phyloP scores from a whole-genome alignment of 2,113 vertebrate species.

The Catharus fuscescens region DNA sequence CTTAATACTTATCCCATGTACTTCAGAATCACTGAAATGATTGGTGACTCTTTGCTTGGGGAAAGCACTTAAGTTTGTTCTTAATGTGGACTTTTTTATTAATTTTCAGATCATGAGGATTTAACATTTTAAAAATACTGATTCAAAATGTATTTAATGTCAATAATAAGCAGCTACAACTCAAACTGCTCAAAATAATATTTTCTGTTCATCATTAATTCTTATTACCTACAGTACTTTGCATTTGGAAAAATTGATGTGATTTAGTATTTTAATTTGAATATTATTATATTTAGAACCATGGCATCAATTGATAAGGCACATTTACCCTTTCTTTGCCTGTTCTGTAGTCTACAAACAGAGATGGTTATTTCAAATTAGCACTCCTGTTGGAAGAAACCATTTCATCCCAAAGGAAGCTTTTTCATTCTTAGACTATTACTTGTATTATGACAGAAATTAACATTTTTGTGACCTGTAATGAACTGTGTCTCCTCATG shows the following conservation, averaged over 20 bases:
- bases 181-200: background rate
- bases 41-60: background rate
- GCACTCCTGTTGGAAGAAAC: background rate
- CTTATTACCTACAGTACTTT: background rate
- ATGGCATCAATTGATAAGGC: background rate
- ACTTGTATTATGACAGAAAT: constrained; percentile 19
- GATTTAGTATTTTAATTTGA: background rate
- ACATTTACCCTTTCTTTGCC: background rate
- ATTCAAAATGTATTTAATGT: constrained; percentile 3
- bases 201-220: background rate
- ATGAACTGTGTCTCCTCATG: background rate
- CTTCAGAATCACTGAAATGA: constrained; percentile 56
- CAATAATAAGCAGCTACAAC: constrained; percentile 6
- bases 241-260: background rate
- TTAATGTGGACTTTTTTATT: background rate
- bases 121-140: background rate
- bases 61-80: background rate
- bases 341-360: background rate
- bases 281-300: background rate
- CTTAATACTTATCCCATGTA: constrained; percentile 63
- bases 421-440: background rate
- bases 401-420: background rate
- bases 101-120: background rate
- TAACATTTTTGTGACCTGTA: constrained; percentile 10
- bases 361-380: background rate